These are phyloP conservation scores for Tolypeutes matacus DNA, from an alignment of 2,797 vertebrate species.

Conservation along the genomic window DNA sequence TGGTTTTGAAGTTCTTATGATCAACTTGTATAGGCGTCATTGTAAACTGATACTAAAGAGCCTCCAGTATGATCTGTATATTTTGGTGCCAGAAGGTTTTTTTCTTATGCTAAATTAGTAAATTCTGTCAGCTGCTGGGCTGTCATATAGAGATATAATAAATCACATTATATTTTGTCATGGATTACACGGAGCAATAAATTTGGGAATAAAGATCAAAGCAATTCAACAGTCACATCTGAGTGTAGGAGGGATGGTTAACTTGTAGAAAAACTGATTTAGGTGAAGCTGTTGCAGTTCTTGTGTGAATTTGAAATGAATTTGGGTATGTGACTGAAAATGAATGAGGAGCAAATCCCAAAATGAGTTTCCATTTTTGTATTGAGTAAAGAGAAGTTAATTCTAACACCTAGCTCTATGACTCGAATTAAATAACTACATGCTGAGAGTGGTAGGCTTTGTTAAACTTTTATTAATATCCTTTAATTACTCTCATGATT, in stretches of 20 bases:
- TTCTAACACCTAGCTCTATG: slow-evolving; percentile 83
- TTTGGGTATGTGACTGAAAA: slow-evolving; percentile 87
- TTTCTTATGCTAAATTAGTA: slow-evolving; percentile 92
- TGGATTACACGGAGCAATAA: slow-evolving; percentile 95
- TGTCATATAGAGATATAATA: slow-evolving; percentile 96
- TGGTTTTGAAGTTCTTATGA: slow-evolving; percentile 89
- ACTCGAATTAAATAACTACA: slow-evolving; percentile 79
- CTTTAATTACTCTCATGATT: slow-evolving; percentile 84
- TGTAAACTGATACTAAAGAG: slow-evolving; percentile 87
- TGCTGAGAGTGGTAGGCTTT: slow-evolving; percentile 60
- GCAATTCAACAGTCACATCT: slow-evolving; percentile 93
- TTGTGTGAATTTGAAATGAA: slow-evolving; percentile 89
- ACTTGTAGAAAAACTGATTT: slow-evolving; percentile 93
- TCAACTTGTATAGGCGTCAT: slow-evolving; percentile 84
- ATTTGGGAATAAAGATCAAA: slow-evolving; percentile 96
- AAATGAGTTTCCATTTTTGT: slow-evolving; percentile 83
- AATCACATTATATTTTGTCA: slow-evolving; percentile 98
- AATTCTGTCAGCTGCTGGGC: slow-evolving; percentile 94
- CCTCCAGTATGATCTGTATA: slow-evolving; percentile 90
- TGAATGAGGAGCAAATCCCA: slow-evolving; percentile 85
- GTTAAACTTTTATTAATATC: slow-evolving; percentile 76
- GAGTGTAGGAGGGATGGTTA: slow-evolving; percentile 92
- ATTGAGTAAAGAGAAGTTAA: slow-evolving; percentile 81
- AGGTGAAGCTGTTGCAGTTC: slow-evolving; percentile 88
- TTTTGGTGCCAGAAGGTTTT: slow-evolving; percentile 91